phyloP scores from a whole-genome alignment of 1,140 invertebrate species.

The Lordiphosa mommai region DNA sequence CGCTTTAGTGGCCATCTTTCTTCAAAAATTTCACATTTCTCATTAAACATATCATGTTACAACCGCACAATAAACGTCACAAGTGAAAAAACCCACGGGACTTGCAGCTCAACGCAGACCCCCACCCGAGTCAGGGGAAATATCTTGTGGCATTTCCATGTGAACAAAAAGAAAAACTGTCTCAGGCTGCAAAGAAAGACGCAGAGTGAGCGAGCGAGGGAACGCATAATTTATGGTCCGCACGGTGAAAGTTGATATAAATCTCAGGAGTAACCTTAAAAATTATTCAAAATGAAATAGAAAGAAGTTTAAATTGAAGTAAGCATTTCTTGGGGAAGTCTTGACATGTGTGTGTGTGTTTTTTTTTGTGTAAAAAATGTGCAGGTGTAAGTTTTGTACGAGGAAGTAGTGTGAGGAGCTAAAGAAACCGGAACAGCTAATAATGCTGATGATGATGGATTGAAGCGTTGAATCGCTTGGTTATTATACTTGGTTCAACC shows the following conservation, averaged over 20 bases:
- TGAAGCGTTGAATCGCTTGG: no score
- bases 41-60: slow-evolving; percentile 64
- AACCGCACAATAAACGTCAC: slow-evolving; percentile 73
- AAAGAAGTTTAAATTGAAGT: slow-evolving; percentile 33
- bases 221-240: slow-evolving; percentile 61
- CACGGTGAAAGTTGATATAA: slow-evolving; percentile 75
- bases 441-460: slow-evolving; percentile 28
- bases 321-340: slow-evolving; percentile 3
- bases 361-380: slow-evolving; percentile 24
- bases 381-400: slow-evolving; percentile 23
- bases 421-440: slow-evolving; percentile 35
- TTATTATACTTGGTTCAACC: no score
- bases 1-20: slow-evolving; percentile 4
- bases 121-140: slow-evolving; percentile 22
- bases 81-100: slow-evolving; percentile 53
- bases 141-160: slow-evolving; percentile 55
- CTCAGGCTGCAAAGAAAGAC: background rate
- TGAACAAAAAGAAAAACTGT: slow-evolving; percentile 27
- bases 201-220: background rate
- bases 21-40: slow-evolving; percentile 24
- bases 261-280: slow-evolving; percentile 59
- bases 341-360: slow-evolving; percentile 40
- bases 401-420: slow-evolving; percentile 25
- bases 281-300: slow-evolving; percentile 21
- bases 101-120: slow-evolving; percentile 1